Base-by-base conservation (phyloP, 2,888 invertebrate genomes). In the Pinctada fucata region DNA sequence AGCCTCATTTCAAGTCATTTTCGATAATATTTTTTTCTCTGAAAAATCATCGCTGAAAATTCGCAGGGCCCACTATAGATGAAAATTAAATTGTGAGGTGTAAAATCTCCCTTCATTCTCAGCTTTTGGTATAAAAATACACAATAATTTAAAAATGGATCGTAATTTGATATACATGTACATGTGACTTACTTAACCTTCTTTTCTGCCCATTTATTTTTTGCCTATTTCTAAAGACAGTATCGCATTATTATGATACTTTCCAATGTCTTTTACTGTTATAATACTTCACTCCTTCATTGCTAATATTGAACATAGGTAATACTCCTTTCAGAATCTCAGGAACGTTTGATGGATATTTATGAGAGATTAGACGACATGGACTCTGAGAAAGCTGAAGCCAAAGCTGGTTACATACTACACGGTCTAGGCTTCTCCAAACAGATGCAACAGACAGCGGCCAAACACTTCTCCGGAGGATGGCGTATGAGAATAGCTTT, bases 311-410 rank as follows among this genome's bases (percentile, higher is more conserved):
- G 31, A 31, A 31, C 1, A 31, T 31, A 31, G 31, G 31, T 1
- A 31, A 31, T 31, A 31, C 31, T 31, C 31, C 31, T 31, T 88
- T 8, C 91, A 95, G 96, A 97, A 90, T 95, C 97, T 75, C 97
- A 99, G 93, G 99, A 99, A 89, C 97, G 98, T 92, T 93, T 99
- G 86, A 96, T 99, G 96, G 99, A 99, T 92, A 95, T 99, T 48
- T 99, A 99, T 92, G 99, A 99, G 88, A 95, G 99, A 47, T 94
- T 99, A 88, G 99, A 99, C 83, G 99, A 99, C 85, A 96, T 99
- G 93, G 96, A 97, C 83, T 97, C 99, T 0, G 98, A 97, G 91
- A 97, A 97, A 63, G 99, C 99, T 0, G 97, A 97, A 93, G 96
- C 96, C 1, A 95, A 97, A 84, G 99, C 99, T 4, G 98, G 97